Percentiles rank a stretch among this genome's conserved stretches.
Conservation (phyloP, 1,140 invertebrate species). For the Polypedilum pembai region DNA sequence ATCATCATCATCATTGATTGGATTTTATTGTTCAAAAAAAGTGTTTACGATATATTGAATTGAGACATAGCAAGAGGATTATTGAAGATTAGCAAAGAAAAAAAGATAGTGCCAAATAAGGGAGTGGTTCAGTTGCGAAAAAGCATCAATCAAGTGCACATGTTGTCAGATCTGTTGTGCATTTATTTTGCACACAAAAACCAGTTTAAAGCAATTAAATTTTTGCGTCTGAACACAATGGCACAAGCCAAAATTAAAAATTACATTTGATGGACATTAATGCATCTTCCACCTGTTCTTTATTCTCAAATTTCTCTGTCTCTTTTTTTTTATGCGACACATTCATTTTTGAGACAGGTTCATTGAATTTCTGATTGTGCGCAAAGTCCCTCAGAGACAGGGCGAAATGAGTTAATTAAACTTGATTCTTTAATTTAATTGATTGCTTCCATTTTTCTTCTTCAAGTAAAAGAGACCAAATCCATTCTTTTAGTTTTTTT, state of each 20-base stretch:
- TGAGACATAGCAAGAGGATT: slow-evolving; percentile 4
- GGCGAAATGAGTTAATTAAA: too few relatives aligned
- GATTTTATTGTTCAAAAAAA: slow-evolving; percentile 16
- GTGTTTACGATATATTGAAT: neutral
- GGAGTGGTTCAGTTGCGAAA: slow-evolving; percentile 6
- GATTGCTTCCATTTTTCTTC: too few relatives aligned
- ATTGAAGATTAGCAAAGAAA: neutral
- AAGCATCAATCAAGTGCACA: neutral
- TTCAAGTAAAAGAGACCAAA: too few relatives aligned
- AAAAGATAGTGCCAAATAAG: neutral
- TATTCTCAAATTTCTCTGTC: neutral
- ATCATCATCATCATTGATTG: slow-evolving; percentile 18
- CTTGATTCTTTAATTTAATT: too few relatives aligned
- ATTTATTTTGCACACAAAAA: neutral
- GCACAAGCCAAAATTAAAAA: slow-evolving; percentile 16
- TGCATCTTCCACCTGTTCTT: slow-evolving; percentile 2
- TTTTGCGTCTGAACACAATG: neutral
- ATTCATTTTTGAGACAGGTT: too few relatives aligned
- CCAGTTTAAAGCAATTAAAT: neutral
- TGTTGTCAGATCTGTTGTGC: neutral
- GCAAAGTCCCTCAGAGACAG: too few relatives aligned
- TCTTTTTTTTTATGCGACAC: neutral
- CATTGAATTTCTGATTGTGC: too few relatives aligned
- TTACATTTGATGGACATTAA: neutral
- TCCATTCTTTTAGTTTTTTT: neutral